Percentiles rank a stretch among this genome's conserved stretches.
phyloP scores from a whole-genome alignment of 2,888 invertebrate genomes.

The Torymus auratus region DNA sequence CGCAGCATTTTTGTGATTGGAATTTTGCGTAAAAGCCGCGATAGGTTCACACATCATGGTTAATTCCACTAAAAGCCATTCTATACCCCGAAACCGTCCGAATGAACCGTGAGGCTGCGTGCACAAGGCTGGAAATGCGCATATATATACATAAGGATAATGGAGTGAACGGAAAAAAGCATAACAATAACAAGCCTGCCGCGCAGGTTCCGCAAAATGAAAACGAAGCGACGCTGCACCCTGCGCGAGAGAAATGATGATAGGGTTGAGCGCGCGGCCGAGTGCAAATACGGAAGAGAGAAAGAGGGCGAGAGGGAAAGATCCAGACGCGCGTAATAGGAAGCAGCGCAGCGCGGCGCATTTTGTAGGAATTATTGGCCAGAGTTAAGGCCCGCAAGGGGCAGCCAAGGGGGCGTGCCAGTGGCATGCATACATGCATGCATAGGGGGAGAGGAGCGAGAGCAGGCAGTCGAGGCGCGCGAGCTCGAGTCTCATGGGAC shows the following conservation, averaged over 20 bases:
- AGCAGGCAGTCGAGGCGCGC: conserved; percentile 57
- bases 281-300: conserved; percentile 56
- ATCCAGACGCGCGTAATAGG: background rate
- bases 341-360: conserved; percentile 41
- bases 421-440: conserved; percentile 3
- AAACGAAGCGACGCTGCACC: conserved; percentile 35
- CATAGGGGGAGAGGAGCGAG: conserved; percentile 12
- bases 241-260: conserved; percentile 33
- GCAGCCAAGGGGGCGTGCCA: conserved; percentile 5
- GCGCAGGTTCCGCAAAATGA: conserved; percentile 33
- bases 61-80: conserved; percentile 33
- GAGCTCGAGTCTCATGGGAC: conserved; percentile 66
- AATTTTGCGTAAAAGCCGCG: no score
- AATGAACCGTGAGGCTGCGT: background rate
- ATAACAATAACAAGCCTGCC: conserved; percentile 36
- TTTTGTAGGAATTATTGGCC: conserved; percentile 68
- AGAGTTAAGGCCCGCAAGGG: conserved; percentile 61
- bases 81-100: background rate
- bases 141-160: conserved; percentile 49
- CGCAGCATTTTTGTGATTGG: no score
- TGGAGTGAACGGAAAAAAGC: conserved; percentile 29
- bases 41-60: background rate
- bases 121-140: conserved; percentile 19
- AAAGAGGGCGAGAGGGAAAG: background rate
- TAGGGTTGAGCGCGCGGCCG: background rate